phyloP scores from a whole-genome alignment of 2,888 invertebrate species.

The Calliopum simillimum region DNA sequence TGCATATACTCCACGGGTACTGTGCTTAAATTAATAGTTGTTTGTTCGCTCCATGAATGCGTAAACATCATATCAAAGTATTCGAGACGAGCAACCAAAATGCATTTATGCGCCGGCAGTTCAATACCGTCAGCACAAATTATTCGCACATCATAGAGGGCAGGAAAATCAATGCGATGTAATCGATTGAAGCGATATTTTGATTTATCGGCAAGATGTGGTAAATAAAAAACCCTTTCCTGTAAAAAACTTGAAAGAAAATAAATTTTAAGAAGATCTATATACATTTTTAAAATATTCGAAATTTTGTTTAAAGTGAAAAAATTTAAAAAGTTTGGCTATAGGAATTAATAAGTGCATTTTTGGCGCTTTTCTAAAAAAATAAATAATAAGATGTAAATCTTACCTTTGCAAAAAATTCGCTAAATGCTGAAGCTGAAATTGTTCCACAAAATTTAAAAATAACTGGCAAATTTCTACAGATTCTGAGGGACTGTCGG shows the following conservation, averaged over 20 bases:
- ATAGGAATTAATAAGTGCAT: neutral
- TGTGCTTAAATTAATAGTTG: slow-evolving; percentile 58
- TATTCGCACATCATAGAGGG: slow-evolving; percentile 75
- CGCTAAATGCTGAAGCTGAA: slow-evolving; percentile 59
- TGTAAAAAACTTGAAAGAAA: slow-evolving; percentile 44
- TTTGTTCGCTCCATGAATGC: slow-evolving; percentile 74
- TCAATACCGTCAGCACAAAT: slow-evolving; percentile 68
- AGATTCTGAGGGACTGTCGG: slow-evolving; percentile 49
- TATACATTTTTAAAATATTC: neutral
- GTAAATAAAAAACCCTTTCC: slow-evolving; percentile 49
- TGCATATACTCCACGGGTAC: slow-evolving; percentile 68
- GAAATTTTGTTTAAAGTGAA: neutral
- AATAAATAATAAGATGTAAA: neutral
- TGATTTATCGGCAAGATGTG: slow-evolving; percentile 45
- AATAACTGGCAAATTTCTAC: slow-evolving; percentile 55
- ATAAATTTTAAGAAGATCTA: neutral
- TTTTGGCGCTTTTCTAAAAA: neutral
- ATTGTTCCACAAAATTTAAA: slow-evolving; percentile 56
- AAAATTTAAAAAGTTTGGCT: neutral
- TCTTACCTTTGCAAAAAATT: slow-evolving; percentile 56
- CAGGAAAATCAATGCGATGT: slow-evolving; percentile 68
- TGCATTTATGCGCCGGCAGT: slow-evolving; percentile 81
- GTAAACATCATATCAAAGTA: slow-evolving; percentile 89
- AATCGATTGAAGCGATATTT: slow-evolving; percentile 65
- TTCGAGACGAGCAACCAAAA: slow-evolving; percentile 84